Evolutionary conservation across 1,140 invertebrate genomes (phyloP), one percentile per base, ranked within the genome.

Genomic region (Hydropsyche tenuis): DNA sequence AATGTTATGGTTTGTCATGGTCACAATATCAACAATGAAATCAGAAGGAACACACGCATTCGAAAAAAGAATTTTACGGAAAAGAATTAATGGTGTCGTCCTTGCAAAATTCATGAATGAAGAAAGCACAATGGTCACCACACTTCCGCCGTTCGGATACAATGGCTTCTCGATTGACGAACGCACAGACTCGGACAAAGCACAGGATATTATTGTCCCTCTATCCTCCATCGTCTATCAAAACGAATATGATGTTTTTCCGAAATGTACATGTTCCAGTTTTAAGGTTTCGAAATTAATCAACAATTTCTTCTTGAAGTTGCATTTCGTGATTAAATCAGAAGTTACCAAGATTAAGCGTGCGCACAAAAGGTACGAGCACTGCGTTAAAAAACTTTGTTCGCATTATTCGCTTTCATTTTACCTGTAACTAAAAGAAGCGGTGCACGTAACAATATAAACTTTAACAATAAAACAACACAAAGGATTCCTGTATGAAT

Each of bases 101-200:
- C 60, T 22, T 66, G 45, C 20, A 22, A 68, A 48, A 46, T 68
- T 14, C n/a, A 25, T 68, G 65, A 68, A 68, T 46, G 65, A 68
- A 68, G 14, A 46, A 2, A 18, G 22, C 22, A 68, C 65, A 68
- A 68, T 68, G 45, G 37, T 48, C 45, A 20, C 42, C 42, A 22
- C 45, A 68, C 20, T 48, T 68, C 65, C 65, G 65, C 1, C 22
- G 27, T 46, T 2, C n/a, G 20, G 23, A 42, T 4, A 68, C 65
- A 48, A 48, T 48, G 45, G 14, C 23, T 20, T 46, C 23, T 23
- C 65, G 22, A 68, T 68, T 68, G 65, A 68, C 65, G 65, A 23
- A 9, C 43, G 14, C 20, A 12, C 18, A 1, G 20, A 11, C 11
- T 22, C n/a, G 22, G n/a, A 25, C 43, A 48, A 68, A 7, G 23